A percentile compares a stretch with the other conserved stretches of the same genome.
Conservation (phyloP, 1,140 invertebrate genomes). For the Zaprionus vittiger region DNA sequence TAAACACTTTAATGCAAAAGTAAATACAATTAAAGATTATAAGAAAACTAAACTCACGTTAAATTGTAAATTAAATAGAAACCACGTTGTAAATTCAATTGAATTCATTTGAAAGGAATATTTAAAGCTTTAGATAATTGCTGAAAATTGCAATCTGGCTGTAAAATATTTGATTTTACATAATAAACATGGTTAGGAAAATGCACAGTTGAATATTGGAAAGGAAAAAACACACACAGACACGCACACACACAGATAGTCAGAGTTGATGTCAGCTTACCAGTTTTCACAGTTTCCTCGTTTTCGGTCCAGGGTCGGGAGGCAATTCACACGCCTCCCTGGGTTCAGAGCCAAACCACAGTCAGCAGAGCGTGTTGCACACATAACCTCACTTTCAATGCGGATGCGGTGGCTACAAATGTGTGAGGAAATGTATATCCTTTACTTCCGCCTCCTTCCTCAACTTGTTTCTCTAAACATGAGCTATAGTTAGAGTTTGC, state of each 20-base stretch:
- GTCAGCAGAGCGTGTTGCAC: slow-evolving; percentile 58
- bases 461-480: slow-evolving; percentile 12
- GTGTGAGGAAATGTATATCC: slow-evolving; percentile 47
- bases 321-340: slow-evolving; percentile 34
- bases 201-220: neutral
- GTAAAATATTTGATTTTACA: slow-evolving; percentile 14
- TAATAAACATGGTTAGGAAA: slow-evolving; percentile 10
- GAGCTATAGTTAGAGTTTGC: slow-evolving; percentile 52
- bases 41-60: neutral
- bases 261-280: neutral
- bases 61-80: neutral
- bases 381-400: slow-evolving; percentile 50
- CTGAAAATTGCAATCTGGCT: slow-evolving; percentile 4
- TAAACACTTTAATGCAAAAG: neutral
- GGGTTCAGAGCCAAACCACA: slow-evolving; percentile 39
- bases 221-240: neutral
- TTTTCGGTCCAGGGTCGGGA: neutral
- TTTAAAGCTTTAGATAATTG: neutral
- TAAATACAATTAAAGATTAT: neutral
- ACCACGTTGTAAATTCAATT: neutral
- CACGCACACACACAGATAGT: neutral
- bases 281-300: neutral
- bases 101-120: neutral
- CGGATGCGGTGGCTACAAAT: slow-evolving; percentile 67
- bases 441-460: slow-evolving; percentile 8